Conservation (phyloP, 2,888 invertebrate species). For the Pecten maximus region DNA sequence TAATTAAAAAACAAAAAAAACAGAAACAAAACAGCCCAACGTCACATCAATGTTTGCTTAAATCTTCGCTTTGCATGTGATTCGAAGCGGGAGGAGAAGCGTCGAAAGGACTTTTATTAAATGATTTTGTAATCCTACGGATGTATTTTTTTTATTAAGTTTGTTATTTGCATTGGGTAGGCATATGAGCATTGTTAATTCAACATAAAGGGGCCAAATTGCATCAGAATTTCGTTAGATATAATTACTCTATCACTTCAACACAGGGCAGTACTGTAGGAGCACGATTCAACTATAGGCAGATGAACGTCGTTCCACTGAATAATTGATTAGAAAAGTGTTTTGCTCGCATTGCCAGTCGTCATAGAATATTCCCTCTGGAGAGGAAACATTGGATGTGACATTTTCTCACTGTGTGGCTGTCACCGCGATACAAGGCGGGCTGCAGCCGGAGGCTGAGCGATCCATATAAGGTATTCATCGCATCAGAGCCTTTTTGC, state of each 20-base stretch:
- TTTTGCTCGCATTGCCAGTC: neutral
- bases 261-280: neutral
- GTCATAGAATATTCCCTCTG: slow-evolving; percentile 14
- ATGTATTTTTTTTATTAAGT: too few relatives aligned
- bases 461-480: neutral
- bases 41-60: too few relatives aligned
- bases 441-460: neutral
- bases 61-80: too few relatives aligned
- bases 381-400: neutral
- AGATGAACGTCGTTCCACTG: neutral
- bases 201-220: neutral
- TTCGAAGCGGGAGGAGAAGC: too few relatives aligned
- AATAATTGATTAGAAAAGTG: slow-evolving; percentile 14
- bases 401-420: neutral
- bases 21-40: too few relatives aligned
- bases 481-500: neutral
- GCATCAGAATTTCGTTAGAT: neutral
- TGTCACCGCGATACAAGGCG: neutral
- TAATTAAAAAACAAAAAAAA: too few relatives aligned
- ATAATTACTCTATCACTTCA: neutral
- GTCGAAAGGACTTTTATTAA: too few relatives aligned
- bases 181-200: too few relatives aligned
- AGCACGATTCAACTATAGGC: neutral
- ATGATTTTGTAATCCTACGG: too few relatives aligned
- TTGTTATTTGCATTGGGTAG: too few relatives aligned